Conservation (phyloP, 2,113 vertebrate species). For the human region GRCh38 chr9:124371501-124372000, state of each 20-base stretch:
- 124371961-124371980: constrained; percentile 56
- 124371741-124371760: neutral
- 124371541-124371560: constrained; percentile 19
- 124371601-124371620: neutral
- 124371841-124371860: neutral
- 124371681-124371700: neutral
- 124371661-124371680: neutral
- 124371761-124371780: constrained; percentile 25
- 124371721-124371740: neutral
- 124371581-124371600: constrained; percentile 40
- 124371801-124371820: neutral
- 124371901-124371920: constrained; percentile 13
- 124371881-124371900: neutral
- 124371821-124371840: neutral
- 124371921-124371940: constrained; percentile 59
- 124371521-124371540: constrained; percentile 37
- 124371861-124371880: neutral
- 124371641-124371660: constrained; percentile 19
- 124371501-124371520: constrained; percentile 25
- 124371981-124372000: constrained; percentile 74
- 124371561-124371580: neutral
- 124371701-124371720: neutral
- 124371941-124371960: constrained; percentile 33
- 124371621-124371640: neutral
- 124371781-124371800: neutral